Percentiles rank a stretch among this genome's conserved stretches.
Conservation (phyloP, 1,140 invertebrate genomes). For the Diorhabda sublineata region DNA sequence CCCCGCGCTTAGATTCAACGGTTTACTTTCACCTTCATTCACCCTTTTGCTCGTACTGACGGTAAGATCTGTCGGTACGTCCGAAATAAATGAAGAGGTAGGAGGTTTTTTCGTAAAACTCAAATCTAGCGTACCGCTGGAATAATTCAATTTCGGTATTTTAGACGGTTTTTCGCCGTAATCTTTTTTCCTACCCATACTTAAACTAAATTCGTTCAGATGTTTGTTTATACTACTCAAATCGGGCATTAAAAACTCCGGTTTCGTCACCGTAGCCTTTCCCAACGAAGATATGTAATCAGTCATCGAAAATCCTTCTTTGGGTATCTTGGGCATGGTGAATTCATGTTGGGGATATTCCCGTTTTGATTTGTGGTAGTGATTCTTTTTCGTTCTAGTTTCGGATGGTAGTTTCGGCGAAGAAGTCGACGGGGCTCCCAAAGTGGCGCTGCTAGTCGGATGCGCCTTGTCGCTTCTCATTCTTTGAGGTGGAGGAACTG, state of each 20-base stretch:
- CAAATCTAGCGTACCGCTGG: slow-evolving; percentile 32
- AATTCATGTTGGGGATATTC: slow-evolving; percentile 49
- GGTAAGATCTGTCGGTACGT: slow-evolving; percentile 29
- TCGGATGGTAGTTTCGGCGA: slow-evolving; percentile 44
- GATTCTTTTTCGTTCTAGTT: slow-evolving; percentile 33
- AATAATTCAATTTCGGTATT: slow-evolving; percentile 32
- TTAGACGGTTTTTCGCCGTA: slow-evolving; percentile 27
- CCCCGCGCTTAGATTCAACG: slow-evolving; percentile 32
- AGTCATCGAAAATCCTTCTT: slow-evolving; percentile 40
- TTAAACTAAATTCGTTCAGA: slow-evolving; percentile 32
- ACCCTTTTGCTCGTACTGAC: slow-evolving; percentile 20
- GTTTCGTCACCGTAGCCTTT: slow-evolving; percentile 45
- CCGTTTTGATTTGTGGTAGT: slow-evolving; percentile 39
- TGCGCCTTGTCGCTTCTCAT: slow-evolving; percentile 11
- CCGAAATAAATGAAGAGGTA: slow-evolving; percentile 18
- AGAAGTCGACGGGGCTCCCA: slow-evolving; percentile 27
- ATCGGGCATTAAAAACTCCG: slow-evolving; percentile 35
- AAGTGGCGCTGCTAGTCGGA: neutral
- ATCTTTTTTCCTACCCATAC: slow-evolving; percentile 33
- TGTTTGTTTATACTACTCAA: slow-evolving; percentile 25
- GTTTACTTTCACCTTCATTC: slow-evolving; percentile 24
- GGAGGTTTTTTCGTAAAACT: slow-evolving; percentile 27
- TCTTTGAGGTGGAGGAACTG: slow-evolving; percentile 37
- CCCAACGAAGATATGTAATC: slow-evolving; percentile 45
- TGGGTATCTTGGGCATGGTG: slow-evolving; percentile 46